Evolutionary conservation across 2,797 vertebrate species (phyloP), one percentile per base, ranked within the genome.

Genomic region (Catostomus latipinnis): DNA sequence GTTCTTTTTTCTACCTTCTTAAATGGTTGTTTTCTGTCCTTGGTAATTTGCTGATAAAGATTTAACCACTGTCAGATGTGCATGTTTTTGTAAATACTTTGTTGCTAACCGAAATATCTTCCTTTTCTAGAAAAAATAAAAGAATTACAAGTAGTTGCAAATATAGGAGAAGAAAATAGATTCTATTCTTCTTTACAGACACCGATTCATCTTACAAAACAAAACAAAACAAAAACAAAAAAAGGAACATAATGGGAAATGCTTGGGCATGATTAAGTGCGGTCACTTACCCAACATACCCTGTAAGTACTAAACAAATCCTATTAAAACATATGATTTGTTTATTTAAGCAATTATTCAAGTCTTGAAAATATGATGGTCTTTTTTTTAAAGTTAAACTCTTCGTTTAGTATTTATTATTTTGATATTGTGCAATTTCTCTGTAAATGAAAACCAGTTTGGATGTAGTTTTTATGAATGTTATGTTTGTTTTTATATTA

Each of bases 401-500:
- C 70, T 80, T 81, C 61, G 93, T 93, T 98, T 98, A 98, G 98
- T 98, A 95, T 87, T 89, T 93, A 91, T 92, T 93, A 94, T 94
- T 90, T 93, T 91, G 83, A n/a, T n/a, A n/a, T n/a, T n/a, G n/a
- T 86, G 85, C 76, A 85, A 91, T 90, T 88, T 76, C 3, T 34
- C 34, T 93, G 91, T 92, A 93, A 91, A 93, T 92, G 91, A 86
- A 73, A 56, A 16, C 57, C 60, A 48, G 66, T 82, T 84, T 48
- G 80, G 69, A 61, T 81, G 62, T 69, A 61, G 57, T 78, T 63
- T 73, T 46, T 56, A 65, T 57, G 68, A 54, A 62, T 63, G 49
- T 80, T 78, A 8, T 84, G 71, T 57, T 70, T 82, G 71, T 34
- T 34, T 67, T 86, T 67, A 34, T 34, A 34, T 53, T 85, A 82